Percentiles rank a stretch among this genome's conserved stretches.
phyloP scores from a whole-genome alignment of 2,888 invertebrate genomes.

The Eudemis profundana region DNA sequence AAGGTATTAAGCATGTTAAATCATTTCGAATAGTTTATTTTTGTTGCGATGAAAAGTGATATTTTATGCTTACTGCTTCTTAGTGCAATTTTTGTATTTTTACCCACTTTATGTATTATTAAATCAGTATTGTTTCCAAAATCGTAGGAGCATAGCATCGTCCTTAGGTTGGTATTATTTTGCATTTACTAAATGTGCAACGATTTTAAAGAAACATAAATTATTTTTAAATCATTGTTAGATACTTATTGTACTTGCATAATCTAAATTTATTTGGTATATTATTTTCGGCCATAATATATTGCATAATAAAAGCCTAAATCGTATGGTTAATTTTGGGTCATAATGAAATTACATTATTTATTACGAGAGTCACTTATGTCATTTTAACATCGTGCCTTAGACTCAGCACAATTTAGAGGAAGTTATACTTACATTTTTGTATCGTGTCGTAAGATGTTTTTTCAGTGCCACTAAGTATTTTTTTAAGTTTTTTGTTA shows the following conservation, averaged over 20 bases:
- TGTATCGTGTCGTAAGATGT: conserved; percentile 49
- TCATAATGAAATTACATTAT: conserved; percentile 35
- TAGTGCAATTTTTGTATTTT: conserved; percentile 48
- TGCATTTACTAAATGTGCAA: conserved; percentile 42
- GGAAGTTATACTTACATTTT: conserved; percentile 55
- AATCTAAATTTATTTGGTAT: conserved; percentile 44
- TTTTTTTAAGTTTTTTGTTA: conserved; percentile 62
- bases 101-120: conserved; percentile 35
- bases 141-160: conserved; percentile 33
- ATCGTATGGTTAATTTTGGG: conserved; percentile 31
- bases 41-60: conserved; percentile 68
- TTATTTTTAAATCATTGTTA: conserved; percentile 40
- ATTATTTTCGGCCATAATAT: conserved; percentile 49
- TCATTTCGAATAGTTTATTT: conserved; percentile 82
- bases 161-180: conserved; percentile 40
- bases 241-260: conserved; percentile 39
- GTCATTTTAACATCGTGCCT: conserved; percentile 61
- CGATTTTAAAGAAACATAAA: conserved; percentile 40
- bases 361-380: conserved; percentile 38
- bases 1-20: conserved; percentile 71
- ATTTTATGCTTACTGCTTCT: conserved; percentile 53
- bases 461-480: conserved; percentile 74
- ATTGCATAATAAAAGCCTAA: conserved; percentile 44
- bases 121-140: conserved; percentile 43
- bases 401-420: conserved; percentile 70